phyloP scores from a whole-genome alignment of 2,797 vertebrate genomes.

The Brachyrhaphis roseni region DNA sequence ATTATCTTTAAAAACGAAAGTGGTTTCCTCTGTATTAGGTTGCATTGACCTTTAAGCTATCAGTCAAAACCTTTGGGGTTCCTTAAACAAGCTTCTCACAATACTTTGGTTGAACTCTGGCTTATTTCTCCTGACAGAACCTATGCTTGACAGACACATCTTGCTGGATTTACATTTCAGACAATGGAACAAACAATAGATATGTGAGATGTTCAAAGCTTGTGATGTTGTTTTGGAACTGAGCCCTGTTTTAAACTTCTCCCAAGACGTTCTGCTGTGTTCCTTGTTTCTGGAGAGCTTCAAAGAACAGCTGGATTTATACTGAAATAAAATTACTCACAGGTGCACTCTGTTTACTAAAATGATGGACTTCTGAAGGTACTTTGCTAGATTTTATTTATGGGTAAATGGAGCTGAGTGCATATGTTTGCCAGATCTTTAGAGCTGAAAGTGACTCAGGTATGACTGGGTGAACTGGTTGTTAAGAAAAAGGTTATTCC shows the following conservation, averaged over 20 bases:
- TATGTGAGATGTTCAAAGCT: not conserved
- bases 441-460: not conserved
- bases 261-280: not conserved
- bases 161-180: not conserved
- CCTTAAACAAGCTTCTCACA: too few species aligned
- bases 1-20: too few species aligned
- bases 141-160: not conserved
- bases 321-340: not conserved
- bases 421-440: not conserved
- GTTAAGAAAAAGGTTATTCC: not conserved
- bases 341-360: not conserved
- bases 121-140: not conserved
- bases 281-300: not conserved
- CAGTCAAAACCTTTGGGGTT: too few species aligned
- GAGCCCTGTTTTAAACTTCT: not conserved
- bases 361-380: not conserved
- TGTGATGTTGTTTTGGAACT: not conserved
- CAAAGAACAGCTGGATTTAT: slow-evolving; percentile 3
- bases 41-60: too few species aligned
- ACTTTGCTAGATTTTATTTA: not conserved
- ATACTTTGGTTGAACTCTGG: too few species aligned
- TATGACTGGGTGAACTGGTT: not conserved
- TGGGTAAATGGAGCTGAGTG: not conserved
- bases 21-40: too few species aligned
- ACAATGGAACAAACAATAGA: not conserved